A percentile compares a stretch with the other conserved stretches of the same genome.
phyloP scores from a whole-genome alignment of 2,113 vertebrate genomes.

The Falco punctatus region DNA sequence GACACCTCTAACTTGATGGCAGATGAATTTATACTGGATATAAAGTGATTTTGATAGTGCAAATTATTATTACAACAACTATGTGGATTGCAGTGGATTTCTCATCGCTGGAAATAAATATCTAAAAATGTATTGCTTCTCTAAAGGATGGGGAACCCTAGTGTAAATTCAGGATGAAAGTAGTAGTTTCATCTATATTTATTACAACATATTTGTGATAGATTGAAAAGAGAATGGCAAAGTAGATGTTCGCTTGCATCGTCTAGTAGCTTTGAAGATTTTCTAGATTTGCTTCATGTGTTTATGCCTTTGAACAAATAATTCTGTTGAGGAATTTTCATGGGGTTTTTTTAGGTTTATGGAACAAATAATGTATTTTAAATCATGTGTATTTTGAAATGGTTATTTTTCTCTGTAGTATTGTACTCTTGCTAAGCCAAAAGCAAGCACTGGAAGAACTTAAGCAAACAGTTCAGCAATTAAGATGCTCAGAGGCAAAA shows the following conservation, averaged over 20 bases:
- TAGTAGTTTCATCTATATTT: neutral
- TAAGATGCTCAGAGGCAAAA: slow-evolving; percentile 89
- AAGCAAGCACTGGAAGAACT: slow-evolving; percentile 92
- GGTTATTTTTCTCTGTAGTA: slow-evolving; percentile 70
- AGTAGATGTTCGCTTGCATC: neutral
- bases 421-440: slow-evolving; percentile 89
- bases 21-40: neutral
- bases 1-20: neutral
- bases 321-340: neutral
- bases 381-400: neutral
- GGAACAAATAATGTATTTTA: neutral
- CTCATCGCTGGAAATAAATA: neutral
- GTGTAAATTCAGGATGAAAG: neutral
- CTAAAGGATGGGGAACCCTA: neutral
- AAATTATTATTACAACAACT: neutral
- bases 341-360: neutral
- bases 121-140: neutral
- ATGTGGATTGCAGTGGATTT: neutral
- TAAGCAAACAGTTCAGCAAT: slow-evolving; percentile 89
- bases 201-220: neutral
- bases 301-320: neutral
- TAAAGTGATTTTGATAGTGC: neutral
- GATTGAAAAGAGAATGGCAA: neutral
- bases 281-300: neutral
- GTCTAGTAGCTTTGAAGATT: neutral